Conservation (phyloP, 2,888 invertebrate species). For the Stictocephala bisonia region DNA sequence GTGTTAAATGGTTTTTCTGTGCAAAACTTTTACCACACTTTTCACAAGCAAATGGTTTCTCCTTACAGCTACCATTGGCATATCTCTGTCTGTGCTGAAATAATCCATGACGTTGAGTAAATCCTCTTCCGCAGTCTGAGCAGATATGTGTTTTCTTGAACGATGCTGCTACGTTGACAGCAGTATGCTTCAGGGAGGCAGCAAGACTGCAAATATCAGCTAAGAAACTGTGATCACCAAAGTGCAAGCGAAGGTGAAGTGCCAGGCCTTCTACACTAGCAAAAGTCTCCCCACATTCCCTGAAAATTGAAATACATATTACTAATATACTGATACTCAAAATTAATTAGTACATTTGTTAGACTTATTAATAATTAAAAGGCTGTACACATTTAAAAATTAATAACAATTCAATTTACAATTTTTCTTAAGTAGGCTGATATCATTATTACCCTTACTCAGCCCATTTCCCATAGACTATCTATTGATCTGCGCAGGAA, state of each 20-base stretch:
- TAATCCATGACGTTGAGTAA: constrained; percentile 84
- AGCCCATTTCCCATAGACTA: too few species aligned
- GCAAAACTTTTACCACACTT: constrained; percentile 88
- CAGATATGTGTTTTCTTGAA: constrained; percentile 80
- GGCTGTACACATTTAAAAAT: too few species aligned
- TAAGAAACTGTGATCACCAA: constrained; percentile 83
- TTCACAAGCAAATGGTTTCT: constrained; percentile 81
- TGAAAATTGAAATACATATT: too few species aligned
- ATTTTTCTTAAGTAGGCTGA: background rate
- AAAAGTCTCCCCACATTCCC: constrained; percentile 75
- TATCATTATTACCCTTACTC: too few species aligned
- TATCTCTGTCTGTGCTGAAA: constrained; percentile 82
- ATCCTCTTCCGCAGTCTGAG: constrained; percentile 82
- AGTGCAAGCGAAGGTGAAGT: constrained; percentile 81
- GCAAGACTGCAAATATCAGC: constrained; percentile 85
- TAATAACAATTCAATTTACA: background rate
- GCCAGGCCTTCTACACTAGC: constrained; percentile 80
- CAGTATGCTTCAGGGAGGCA: constrained; percentile 74
- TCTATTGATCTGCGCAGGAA: too few species aligned
- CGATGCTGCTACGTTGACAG: constrained; percentile 64
- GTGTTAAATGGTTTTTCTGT: constrained; percentile 85
- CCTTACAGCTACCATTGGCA: constrained; percentile 82
- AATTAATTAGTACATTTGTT: too few species aligned
- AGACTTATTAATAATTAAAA: too few species aligned
- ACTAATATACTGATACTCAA: too few species aligned